Evolutionary conservation across 2,113 vertebrate species (phyloP).

Genomic region (Himantopus leucocephalus): DNA sequence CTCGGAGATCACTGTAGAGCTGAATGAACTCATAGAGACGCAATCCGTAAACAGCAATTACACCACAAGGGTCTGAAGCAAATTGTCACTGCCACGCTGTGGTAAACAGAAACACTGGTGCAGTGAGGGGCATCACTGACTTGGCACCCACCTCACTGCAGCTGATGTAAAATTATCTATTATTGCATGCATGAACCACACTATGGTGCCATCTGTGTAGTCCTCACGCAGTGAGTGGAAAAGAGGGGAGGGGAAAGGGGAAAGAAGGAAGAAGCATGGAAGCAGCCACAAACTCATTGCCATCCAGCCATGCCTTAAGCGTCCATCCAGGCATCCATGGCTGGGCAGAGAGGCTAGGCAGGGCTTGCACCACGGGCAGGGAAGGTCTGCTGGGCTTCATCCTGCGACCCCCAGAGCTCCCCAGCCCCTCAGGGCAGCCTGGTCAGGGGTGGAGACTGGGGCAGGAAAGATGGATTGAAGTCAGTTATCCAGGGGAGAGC

Average conservation of each 20-base stretch:
- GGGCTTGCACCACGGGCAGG: background rate
- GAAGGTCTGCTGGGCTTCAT: background rate
- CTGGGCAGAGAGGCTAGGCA: background rate
- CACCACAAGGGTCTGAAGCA: background rate
- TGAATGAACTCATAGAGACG: background rate
- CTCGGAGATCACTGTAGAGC: background rate
- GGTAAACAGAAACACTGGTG: background rate
- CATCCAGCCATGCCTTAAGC: background rate
- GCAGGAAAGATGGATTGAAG: background rate
- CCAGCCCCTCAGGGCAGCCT: background rate
- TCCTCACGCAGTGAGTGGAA: background rate
- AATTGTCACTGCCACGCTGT: rapidly evolving
- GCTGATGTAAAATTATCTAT: background rate
- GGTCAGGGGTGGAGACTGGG: no score
- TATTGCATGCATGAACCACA: background rate
- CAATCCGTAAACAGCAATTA: background rate
- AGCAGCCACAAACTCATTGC: background rate
- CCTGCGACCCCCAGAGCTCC: background rate
- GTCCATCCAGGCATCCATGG: rapidly evolving
- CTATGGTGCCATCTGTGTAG: background rate
- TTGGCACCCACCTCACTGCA: background rate
- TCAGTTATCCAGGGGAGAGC: background rate
- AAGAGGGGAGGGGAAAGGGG: background rate
- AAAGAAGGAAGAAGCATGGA: background rate
- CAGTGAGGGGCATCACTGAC: background rate